Conservation (phyloP, 2,113 vertebrate species). For the Muntiacus muntjak region DNA sequence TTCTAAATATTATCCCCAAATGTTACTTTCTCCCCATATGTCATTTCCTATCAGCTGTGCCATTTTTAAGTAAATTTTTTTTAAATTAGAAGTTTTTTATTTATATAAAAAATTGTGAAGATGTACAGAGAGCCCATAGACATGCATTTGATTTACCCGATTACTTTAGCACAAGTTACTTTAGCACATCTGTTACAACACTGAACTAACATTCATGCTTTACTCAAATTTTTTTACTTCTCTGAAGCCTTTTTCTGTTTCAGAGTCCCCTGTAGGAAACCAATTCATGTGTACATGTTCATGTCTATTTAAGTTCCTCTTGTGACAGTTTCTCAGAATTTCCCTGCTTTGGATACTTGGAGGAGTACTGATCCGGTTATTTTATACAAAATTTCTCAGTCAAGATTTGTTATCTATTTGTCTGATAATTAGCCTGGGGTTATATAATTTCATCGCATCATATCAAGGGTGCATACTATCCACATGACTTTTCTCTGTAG, state of each 20-base stretch:
- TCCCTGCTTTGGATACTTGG: background rate
- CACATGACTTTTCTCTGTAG: background rate
- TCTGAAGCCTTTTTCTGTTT: background rate
- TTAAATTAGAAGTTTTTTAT: background rate
- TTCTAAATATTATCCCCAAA: background rate
- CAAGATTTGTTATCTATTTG: background rate
- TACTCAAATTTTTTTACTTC: background rate
- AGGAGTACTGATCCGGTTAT: background rate
- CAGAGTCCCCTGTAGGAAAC: background rate
- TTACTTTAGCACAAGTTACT: background rate
- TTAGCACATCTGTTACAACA: background rate
- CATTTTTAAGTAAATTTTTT: background rate
- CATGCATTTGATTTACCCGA: fast-evolving
- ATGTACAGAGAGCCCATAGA: background rate
- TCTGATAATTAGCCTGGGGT: background rate
- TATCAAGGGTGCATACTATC: background rate
- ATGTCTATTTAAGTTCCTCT: background rate
- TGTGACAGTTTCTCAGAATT: background rate
- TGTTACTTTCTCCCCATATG: background rate
- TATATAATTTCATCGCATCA: background rate
- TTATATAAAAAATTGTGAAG: background rate
- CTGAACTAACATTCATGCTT: background rate
- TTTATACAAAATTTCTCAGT: background rate
- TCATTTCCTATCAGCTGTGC: background rate
- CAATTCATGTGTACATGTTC: background rate